A percentile compares a stretch with the other conserved stretches of the same genome.
Evolutionary conservation across 2,113 vertebrate species (phyloP).

Genomic region (Brienomyrus longianalis): DNA sequence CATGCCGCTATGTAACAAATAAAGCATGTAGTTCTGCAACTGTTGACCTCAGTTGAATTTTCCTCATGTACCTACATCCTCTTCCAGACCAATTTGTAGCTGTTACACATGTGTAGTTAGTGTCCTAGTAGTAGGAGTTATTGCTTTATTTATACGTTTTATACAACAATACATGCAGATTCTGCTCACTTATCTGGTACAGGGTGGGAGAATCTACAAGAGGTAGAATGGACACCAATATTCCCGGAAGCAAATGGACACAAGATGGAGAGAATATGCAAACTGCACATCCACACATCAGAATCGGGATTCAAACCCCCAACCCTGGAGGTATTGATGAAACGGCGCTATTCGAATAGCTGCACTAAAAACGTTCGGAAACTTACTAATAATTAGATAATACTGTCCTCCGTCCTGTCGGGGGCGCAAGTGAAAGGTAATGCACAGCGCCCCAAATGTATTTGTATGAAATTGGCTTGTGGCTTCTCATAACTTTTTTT

Average conservation of each 20-base stretch:
- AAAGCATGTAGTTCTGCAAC: background rate
- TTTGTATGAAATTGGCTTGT: slow-evolving; percentile 36
- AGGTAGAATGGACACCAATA: background rate
- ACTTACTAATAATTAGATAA: background rate
- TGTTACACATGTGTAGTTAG: background rate
- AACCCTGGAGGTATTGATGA: background rate
- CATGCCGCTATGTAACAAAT: background rate
- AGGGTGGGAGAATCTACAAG: background rate
- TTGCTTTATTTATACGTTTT: background rate
- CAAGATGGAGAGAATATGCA: background rate
- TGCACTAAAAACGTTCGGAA: background rate
- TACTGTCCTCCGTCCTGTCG: slow-evolving; percentile 27
- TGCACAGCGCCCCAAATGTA: slow-evolving; percentile 24
- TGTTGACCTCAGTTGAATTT: background rate
- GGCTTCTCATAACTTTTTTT: slow-evolving; percentile 48
- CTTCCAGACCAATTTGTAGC: background rate
- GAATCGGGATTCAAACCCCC: background rate
- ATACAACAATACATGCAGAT: background rate
- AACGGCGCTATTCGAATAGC: background rate
- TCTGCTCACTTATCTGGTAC: background rate
- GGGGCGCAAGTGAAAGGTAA: slow-evolving; percentile 30
- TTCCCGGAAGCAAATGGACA: background rate
- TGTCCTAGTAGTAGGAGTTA: background rate
- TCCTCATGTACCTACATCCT: background rate
- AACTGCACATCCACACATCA: background rate